These are phyloP conservation scores for Myzus persicae DNA, from an alignment of 1,140 invertebrate species.

Conservation along the genomic window DNA sequence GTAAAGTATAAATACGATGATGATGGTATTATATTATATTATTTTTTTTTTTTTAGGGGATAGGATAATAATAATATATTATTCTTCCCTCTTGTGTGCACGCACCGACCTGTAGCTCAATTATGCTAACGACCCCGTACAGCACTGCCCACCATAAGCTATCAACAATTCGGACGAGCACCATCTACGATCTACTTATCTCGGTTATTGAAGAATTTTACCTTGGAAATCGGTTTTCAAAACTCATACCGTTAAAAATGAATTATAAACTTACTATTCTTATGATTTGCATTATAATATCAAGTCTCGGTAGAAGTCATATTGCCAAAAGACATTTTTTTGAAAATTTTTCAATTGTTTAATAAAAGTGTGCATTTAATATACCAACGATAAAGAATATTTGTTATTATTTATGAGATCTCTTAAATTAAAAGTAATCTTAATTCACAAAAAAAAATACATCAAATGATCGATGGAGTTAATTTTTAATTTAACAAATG, in stretches of 20 bases:
- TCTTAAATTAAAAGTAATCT: conserved; percentile 9
- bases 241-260: background rate
- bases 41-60: background rate
- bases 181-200: background rate
- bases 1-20: background rate
- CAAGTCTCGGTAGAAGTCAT: background rate
- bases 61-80: conserved; percentile 24
- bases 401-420: background rate
- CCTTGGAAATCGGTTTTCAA: background rate
- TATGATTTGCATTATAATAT: background rate
- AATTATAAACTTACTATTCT: background rate
- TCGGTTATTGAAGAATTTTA: background rate
- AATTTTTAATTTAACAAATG: background rate
- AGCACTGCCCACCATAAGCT: background rate
- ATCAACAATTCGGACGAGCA: background rate
- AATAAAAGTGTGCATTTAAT: background rate
- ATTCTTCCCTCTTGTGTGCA: background rate
- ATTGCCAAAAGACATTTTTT: background rate
- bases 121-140: background rate
- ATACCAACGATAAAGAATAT: background rate
- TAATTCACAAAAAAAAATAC: background rate
- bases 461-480: background rate
- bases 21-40: conserved; percentile 8
- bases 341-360: background rate
- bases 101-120: conserved; percentile 11